Conservation (phyloP, 2,797 vertebrate species). For the Muraenolepis orangiensis region DNA sequence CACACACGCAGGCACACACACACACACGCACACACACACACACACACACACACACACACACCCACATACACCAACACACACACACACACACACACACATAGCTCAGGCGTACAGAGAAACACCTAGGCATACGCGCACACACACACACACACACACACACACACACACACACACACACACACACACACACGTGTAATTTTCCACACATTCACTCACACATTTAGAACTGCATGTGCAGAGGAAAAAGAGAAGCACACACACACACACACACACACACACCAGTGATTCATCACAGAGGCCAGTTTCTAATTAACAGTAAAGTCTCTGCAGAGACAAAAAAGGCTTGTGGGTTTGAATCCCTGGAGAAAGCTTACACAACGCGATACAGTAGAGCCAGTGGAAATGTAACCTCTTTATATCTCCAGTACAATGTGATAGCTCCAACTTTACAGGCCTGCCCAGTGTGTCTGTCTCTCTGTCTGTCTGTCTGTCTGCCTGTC, state of each 20-base stretch:
- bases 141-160: too few relatives aligned
- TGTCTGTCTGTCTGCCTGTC: conserved; percentile 7
- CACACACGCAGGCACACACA: conserved; percentile 17
- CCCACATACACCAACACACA: conserved; percentile 11
- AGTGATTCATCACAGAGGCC: conserved; percentile 60
- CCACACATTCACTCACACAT: conserved; percentile 5
- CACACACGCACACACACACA: conserved; percentile 57
- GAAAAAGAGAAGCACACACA: conserved; percentile 12
- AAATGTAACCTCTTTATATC: conserved; percentile 40
- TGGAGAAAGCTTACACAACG: conserved; percentile 45
- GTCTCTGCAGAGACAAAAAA: conserved; percentile 62
- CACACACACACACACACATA: conserved; percentile 17
- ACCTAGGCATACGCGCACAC: too few relatives aligned
- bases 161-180: too few relatives aligned
- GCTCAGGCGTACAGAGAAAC: too few relatives aligned
- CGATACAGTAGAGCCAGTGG: conserved; percentile 28
- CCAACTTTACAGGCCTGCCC: not conserved
- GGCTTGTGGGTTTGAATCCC: conserved; percentile 65
- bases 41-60: conserved; percentile 19
- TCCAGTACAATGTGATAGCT: conserved; percentile 2
- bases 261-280: conserved; percentile 57
- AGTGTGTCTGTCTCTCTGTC: conserved; percentile 4
- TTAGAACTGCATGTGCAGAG: not conserved
- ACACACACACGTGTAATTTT: conserved; percentile 3
- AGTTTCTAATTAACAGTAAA: conserved; percentile 71